These are phyloP conservation scores for Tetragonisca angustula DNA, from an alignment of 2,888 invertebrate species.

Conservation along the genomic window DNA sequence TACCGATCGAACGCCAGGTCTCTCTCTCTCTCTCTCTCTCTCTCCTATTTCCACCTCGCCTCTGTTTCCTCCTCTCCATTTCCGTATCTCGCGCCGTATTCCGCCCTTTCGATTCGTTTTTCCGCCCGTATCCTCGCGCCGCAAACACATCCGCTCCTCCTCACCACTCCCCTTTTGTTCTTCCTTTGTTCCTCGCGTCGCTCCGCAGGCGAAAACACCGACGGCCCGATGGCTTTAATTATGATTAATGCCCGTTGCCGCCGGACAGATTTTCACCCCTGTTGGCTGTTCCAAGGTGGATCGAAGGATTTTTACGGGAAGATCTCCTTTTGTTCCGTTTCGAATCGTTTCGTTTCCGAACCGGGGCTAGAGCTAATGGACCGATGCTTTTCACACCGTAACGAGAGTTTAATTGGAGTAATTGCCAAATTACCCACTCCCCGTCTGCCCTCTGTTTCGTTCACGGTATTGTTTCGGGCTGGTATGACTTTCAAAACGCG, in stretches of 20 bases:
- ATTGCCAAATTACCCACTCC: not conserved
- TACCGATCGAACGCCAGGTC: slow-evolving; percentile 25
- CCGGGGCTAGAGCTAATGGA: slow-evolving; percentile 12
- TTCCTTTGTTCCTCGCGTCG: not conserved
- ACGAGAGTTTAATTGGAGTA: slow-evolving; percentile 30
- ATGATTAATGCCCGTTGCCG: slow-evolving; percentile 20
- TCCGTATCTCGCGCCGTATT: not conserved
- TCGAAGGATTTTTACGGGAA: slow-evolving; percentile 21
- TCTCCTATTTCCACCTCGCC: not conserved
- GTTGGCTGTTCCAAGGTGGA: slow-evolving; percentile 5
- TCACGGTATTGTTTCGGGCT: not conserved
- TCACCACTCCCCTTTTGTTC: not conserved
- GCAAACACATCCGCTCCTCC: not conserved
- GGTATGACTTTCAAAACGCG: not conserved
- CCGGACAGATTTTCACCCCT: not conserved
- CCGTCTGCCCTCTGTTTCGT: not conserved
- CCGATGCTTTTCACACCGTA: slow-evolving; percentile 22
- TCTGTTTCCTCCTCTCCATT: not conserved
- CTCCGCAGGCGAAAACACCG: not conserved
- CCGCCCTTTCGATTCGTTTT: not conserved
- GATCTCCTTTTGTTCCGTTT: slow-evolving; percentile 18
- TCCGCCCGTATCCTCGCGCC: slow-evolving; percentile 1
- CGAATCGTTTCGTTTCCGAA: not conserved
- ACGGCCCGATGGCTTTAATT: slow-evolving; percentile 14
- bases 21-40: slow-evolving; percentile 4